A percentile compares a stretch with the other conserved stretches of the same genome.
These are phyloP conservation scores for Microplitis mediator DNA, from an alignment of 1,140 invertebrate species.

Conservation along the genomic window DNA sequence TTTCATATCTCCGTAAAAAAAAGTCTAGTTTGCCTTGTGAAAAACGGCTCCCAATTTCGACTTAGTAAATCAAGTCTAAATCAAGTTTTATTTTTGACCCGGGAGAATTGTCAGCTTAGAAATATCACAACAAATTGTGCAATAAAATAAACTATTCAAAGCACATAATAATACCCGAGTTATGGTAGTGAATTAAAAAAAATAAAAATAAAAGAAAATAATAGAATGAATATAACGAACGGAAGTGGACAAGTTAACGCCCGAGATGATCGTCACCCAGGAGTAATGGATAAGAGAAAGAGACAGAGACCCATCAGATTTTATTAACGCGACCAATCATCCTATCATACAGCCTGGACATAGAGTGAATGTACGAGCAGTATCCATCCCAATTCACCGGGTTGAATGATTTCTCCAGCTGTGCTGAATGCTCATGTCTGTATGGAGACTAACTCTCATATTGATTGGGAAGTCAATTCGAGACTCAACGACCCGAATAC, in stretches of 20 bases:
- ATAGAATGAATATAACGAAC: conserved; percentile 8
- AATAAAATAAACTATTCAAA: too few relatives aligned
- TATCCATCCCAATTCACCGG: conserved; percentile 17
- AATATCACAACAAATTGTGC: too few relatives aligned
- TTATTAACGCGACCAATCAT: conserved; percentile 57
- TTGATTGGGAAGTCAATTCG: conserved; percentile 2
- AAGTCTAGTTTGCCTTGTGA: too few relatives aligned
- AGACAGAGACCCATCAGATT: conserved; percentile 49
- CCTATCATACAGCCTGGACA: conserved; percentile 43
- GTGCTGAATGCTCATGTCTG: background rate
- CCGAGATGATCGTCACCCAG: conserved; percentile 7
- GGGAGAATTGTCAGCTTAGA: too few relatives aligned
- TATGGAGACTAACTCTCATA: conserved; percentile 11
- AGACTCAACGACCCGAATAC: conserved; percentile 1
- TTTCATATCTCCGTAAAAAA: too few relatives aligned
- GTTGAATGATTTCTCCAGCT: conserved; percentile 21
- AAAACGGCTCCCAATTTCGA: too few relatives aligned
- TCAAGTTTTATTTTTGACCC: too few relatives aligned
- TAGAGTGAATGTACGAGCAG: conserved; percentile 13
- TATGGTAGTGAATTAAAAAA: background rate
- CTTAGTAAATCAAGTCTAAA: too few relatives aligned
- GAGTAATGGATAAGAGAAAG: background rate
- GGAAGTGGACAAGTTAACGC: conserved; percentile 45
- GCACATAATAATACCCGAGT: background rate
- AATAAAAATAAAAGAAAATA: background rate